phyloP scores from a whole-genome alignment of 2,888 invertebrate genomes.

The Miltochrista miniata region DNA sequence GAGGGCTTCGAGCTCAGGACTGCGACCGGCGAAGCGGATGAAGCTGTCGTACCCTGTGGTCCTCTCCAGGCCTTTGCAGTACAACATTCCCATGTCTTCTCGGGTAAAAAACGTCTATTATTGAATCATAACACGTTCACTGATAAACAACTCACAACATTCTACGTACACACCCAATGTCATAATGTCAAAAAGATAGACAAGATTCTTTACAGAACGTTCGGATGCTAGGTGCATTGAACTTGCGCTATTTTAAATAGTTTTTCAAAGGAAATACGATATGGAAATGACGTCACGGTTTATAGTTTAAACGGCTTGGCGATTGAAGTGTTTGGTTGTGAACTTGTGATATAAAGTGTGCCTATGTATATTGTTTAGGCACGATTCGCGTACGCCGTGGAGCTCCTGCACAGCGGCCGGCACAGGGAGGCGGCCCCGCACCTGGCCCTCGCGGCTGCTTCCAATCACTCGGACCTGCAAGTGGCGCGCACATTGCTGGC shows the following conservation, averaged over 20 bases:
- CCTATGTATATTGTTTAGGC: conserved; percentile 30
- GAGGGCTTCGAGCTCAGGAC: conserved; percentile 5
- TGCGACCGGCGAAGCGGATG: conserved; percentile 8
- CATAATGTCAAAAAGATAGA: conserved; percentile 13
- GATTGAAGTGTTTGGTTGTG: background rate
- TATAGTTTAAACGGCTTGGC: background rate
- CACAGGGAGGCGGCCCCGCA: conserved; percentile 53
- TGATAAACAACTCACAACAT: too few relatives aligned
- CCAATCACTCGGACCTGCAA: conserved; percentile 25
- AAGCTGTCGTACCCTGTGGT: background rate
- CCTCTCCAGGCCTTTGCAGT: conserved; percentile 5
- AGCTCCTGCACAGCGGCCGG: conserved; percentile 40
- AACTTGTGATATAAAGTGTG: background rate
- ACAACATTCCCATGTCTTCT: conserved; percentile 24
- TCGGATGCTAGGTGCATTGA: conserved; percentile 24
- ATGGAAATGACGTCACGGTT: conserved; percentile 9
- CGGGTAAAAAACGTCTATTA: conserved; percentile 31
- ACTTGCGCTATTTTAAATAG: conserved; percentile 13
- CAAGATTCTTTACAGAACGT: conserved; percentile 15
- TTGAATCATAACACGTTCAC: conserved; percentile 8
- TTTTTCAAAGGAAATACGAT: conserved; percentile 5
- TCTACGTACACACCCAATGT: conserved; percentile 3
- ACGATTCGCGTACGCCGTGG: conserved; percentile 44
- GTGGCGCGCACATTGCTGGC: conserved; percentile 41
- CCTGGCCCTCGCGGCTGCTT: conserved; percentile 56